Evolutionary conservation across 1,140 invertebrate genomes (phyloP).

Genomic region (Zaprionus inermis): DNA sequence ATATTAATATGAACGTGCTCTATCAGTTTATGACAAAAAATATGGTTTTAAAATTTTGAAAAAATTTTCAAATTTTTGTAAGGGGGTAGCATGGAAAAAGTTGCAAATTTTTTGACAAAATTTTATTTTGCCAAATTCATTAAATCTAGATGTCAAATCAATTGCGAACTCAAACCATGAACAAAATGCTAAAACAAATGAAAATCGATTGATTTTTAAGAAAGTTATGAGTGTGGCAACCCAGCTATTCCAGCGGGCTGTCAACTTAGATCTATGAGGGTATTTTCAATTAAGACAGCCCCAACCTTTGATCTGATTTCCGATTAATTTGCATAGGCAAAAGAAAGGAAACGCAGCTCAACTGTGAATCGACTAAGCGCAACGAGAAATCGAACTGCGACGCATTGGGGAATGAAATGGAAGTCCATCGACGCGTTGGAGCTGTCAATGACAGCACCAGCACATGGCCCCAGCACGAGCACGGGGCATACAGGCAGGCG

Average conservation of each 20-base stretch:
- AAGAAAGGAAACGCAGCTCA: neutral
- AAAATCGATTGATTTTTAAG: neutral
- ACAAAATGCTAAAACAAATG: neutral
- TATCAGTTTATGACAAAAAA: no score
- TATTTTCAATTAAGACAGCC: slow-evolving; percentile 4
- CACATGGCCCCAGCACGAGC: neutral
- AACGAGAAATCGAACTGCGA: neutral
- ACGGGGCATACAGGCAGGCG: slow-evolving; percentile 3
- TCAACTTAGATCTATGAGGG: neutral
- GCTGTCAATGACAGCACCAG: slow-evolving; percentile 65
- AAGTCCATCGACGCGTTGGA: slow-evolving; percentile 28
- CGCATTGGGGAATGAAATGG: neutral
- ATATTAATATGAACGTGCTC: no score
- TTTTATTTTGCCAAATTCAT: no score
- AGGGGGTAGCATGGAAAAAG: no score
- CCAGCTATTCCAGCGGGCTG: neutral
- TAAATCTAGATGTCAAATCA: no score
- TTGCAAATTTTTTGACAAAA: no score
- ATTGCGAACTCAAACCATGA: neutral
- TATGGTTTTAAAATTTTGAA: no score
- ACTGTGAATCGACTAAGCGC: no score
- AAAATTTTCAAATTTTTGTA: no score
- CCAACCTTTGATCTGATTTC: neutral
- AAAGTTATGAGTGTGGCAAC: neutral
- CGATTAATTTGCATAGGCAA: neutral